Evolutionary conservation across 2,888 invertebrate genomes (phyloP).

Genomic region (Acronicta aceris): DNA sequence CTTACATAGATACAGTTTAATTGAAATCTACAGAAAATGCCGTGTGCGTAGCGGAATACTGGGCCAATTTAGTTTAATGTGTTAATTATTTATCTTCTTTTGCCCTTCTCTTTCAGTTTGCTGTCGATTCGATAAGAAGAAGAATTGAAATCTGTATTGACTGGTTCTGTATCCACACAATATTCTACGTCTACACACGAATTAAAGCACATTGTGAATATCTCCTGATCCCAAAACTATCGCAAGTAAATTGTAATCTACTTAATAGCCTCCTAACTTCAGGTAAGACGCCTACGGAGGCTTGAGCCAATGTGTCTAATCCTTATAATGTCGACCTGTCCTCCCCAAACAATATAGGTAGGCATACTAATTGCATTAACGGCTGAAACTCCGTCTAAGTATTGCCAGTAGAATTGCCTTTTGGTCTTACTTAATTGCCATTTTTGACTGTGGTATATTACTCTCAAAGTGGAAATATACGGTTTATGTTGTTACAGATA

Average conservation of each 20-base stretch:
- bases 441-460: slow-evolving; percentile 44
- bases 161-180: neutral
- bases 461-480: slow-evolving; percentile 6
- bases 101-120: no score
- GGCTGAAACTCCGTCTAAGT: slow-evolving; percentile 21
- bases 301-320: slow-evolving; percentile 12
- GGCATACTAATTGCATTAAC: slow-evolving; percentile 38
- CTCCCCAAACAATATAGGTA: slow-evolving; percentile 33
- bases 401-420: slow-evolving; percentile 27
- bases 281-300: slow-evolving; percentile 28
- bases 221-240: slow-evolving; percentile 14
- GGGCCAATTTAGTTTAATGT: no score
- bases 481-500: neutral
- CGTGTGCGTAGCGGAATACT: no score
- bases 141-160: no score
- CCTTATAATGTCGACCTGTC: slow-evolving; percentile 31
- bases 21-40: no score
- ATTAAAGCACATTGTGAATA: neutral
- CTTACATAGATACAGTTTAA: no score
- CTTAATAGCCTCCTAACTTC: slow-evolving; percentile 22
- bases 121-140: no score
- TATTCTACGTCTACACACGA: no score
- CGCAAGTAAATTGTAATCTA: slow-evolving; percentile 10
- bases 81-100: no score
- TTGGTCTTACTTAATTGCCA: slow-evolving; percentile 46